Conservation (phyloP, 1,140 invertebrate genomes). For the Drosophila pectinifera region DNA sequence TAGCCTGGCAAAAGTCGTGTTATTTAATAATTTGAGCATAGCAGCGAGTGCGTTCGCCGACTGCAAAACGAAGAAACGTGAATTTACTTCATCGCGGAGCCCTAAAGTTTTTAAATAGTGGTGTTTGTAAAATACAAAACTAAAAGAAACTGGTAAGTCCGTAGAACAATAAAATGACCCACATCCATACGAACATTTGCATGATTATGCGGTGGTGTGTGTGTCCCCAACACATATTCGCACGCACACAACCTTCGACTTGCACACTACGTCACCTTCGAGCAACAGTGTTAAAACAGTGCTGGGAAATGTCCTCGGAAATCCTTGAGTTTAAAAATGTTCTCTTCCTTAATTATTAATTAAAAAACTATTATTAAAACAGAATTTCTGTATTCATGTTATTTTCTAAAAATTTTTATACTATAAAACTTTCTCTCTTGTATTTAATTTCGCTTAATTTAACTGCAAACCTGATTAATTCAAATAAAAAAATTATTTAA, state of each 20-base stretch:
- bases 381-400: too few relatives aligned
- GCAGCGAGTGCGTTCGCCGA: slow-evolving; percentile 48
- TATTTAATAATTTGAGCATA: slow-evolving; percentile 66
- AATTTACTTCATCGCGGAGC: not conserved
- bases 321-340: not conserved
- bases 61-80: not conserved
- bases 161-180: slow-evolving; percentile 59
- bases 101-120: slow-evolving; percentile 3
- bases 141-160: slow-evolving; percentile 34
- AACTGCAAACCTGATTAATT: too few relatives aligned
- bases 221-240: slow-evolving; percentile 13
- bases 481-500: too few relatives aligned
- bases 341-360: too few relatives aligned
- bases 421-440: not conserved
- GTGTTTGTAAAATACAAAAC: slow-evolving; percentile 40
- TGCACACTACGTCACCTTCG: slow-evolving; percentile 36
- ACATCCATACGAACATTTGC: slow-evolving; percentile 38
- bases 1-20: slow-evolving; percentile 48
- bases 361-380: not conserved
- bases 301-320: slow-evolving; percentile 23
- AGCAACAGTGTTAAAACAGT: slow-evolving; percentile 37
- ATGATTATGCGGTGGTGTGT: slow-evolving; percentile 11
- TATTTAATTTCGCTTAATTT: not conserved
- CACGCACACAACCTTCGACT: slow-evolving; percentile 30
- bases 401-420: not conserved